Evolutionary conservation across 2,888 invertebrate species (phyloP), one percentile per base, ranked within the genome.

Genomic region (Andrena marginata): DNA sequence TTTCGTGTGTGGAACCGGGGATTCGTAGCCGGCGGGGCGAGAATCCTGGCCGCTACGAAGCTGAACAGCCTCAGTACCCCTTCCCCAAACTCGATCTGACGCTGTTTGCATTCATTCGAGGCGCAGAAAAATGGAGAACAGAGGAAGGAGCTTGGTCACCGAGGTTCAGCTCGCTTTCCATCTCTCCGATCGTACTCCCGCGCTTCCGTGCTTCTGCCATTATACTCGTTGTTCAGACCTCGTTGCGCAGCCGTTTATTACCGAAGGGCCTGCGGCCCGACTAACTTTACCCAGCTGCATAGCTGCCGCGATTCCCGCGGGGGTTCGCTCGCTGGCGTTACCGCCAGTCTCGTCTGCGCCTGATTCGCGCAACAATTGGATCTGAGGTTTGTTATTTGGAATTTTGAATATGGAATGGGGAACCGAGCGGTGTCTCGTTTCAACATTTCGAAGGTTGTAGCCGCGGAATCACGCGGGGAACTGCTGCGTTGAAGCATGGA

Each of bases 311-410:
- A 68, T 60, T 33, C 49, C n/a, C 23, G 42, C 26, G 31, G 74
- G 23, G 60, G 31, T 68, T 48, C 23, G 60, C 60, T 68, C 48
- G 60, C 60, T 59, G 49, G 48, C 20, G 68, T 23, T 7, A 20
- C 59, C 42, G 23, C 1, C 49, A 68, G 68, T 23, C 60, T 68
- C 59, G 60, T n/a, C n/a, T 7, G 49, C 31, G 1, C 5, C 48
- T 68, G 59, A 75, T 68, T 67, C 49, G 7, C 48, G 68, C 23
- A 33, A 48, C 31, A 20, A 48, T 59, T 49, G 49, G 23, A 42
- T 16, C 59, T 16, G 26, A 23, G 33, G 23, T 31, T 67, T 31
- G 23, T 48, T 23, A 48, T 42, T 13, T 26, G 10, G 59, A 10
- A 23, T n/a, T 35, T 33, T 8, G 23, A 5, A 23, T 60, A 13